These are phyloP conservation scores for Lycophotia porphyrea DNA, from an alignment of 2,888 invertebrate genomes.

Conservation along the genomic window DNA sequence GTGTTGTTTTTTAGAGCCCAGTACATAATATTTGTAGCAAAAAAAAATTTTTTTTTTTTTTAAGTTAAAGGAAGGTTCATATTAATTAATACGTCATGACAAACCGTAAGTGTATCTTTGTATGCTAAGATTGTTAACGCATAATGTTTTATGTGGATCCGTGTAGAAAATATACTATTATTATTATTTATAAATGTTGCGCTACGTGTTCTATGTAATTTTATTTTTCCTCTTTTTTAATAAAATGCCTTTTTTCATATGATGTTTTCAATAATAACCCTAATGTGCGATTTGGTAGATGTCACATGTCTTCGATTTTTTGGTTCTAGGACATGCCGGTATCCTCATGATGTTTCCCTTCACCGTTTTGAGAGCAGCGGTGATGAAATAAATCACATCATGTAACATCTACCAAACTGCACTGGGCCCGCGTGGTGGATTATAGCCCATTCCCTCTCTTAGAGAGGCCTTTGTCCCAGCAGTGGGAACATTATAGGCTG, in stretches of 20 bases:
- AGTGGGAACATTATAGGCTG: no score
- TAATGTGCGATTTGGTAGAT: no score
- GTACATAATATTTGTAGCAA: constrained; percentile 70
- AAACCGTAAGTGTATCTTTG: constrained; percentile 75
- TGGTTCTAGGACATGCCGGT: no score
- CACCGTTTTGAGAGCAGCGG: no score
- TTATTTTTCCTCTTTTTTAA: constrained; percentile 80
- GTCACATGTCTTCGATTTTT: no score
- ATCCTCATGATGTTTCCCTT: no score
- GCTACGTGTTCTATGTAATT: constrained; percentile 86
- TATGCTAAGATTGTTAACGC: constrained; percentile 82
- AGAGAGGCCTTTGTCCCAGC: no score
- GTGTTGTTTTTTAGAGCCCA: constrained; percentile 32
- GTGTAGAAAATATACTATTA: constrained; percentile 73
- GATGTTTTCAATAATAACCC: constrained; percentile 49
- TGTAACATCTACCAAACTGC: no score
- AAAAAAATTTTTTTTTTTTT: constrained; percentile 55
- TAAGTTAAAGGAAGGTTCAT: constrained; percentile 58
- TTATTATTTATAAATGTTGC: constrained; percentile 88
- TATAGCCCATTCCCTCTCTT: no score
- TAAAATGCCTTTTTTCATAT: constrained; percentile 81
- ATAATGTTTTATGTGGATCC: constrained; percentile 82
- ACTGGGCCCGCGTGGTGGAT: no score
- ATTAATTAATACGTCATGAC: constrained; percentile 77
- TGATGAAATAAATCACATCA: no score